Evolutionary conservation across 2,888 invertebrate genomes (phyloP), one percentile per base, ranked within the genome.

Genomic region (Bugulina stolonifera): DNA sequence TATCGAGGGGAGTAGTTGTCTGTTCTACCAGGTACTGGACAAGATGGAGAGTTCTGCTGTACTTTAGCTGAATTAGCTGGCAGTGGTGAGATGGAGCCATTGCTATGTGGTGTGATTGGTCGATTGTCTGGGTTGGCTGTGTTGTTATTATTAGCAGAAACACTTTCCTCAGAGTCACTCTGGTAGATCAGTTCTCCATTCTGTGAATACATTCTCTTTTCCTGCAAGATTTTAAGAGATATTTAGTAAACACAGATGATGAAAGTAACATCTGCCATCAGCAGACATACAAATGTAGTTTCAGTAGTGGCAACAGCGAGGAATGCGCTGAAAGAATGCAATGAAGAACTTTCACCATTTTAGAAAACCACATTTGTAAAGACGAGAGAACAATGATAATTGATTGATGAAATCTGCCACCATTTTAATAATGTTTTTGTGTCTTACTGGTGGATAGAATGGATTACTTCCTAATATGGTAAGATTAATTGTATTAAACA

Each of bases 201-300:
- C 70, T 70, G 70, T 54, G 77, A 77, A 0, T 77, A 80, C 81
- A 81, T 81, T 27, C 81, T 75, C 73, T 81, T 81, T 75, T 81
- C 81, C 73, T 64, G 64, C 3, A 64, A 64, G 10, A 34, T 14
- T 23, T n/a, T 23, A n/a, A 57, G 23, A 18, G 22, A 22, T 52
- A 52, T 52, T 52, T 22, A 52, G 22, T 52, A 57, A 57, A 23
- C 43, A 43, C 43, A 43, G 43, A 43, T n/a, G n/a, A n/a, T n/a
- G n/a, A n/a, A n/a, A n/a, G n/a, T n/a, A n/a, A n/a, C n/a, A n/a
- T n/a, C n/a, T n/a, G n/a, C n/a, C n/a, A n/a, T n/a, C n/a, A n/a
- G n/a, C n/a, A n/a, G n/a, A n/a, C n/a, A n/a, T n/a, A n/a, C n/a
- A n/a, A n/a, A n/a, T n/a, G n/a, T n/a, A n/a, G n/a, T n/a, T n/a